phyloP scores from a whole-genome alignment of 2,113 vertebrate genomes.

The Oncorhynchus mykiss region DNA sequence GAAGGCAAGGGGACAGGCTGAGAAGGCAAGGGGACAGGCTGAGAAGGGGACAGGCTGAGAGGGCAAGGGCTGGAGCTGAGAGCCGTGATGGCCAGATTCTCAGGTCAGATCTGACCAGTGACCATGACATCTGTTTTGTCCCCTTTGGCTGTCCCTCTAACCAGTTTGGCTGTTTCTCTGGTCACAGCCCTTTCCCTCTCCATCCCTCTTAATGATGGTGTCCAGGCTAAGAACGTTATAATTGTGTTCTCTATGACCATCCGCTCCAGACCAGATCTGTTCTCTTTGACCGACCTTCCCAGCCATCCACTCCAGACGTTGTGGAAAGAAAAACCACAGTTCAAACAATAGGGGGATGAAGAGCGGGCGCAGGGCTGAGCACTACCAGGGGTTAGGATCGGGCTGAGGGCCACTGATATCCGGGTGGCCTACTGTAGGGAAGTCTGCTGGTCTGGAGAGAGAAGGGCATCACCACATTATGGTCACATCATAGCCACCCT shows the following conservation, averaged over 20 bases:
- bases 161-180: no score
- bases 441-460: constrained; percentile 34
- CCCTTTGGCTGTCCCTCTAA: no score
- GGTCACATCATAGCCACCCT: constrained; percentile 59
- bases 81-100: constrained; percentile 31
- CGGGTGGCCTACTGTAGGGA: constrained; percentile 39
- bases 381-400: background rate
- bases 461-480: constrained; percentile 39
- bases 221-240: no score
- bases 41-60: no score
- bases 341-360: constrained; percentile 58
- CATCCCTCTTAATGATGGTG: no score
- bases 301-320: constrained; percentile 14
- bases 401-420: constrained; percentile 57
- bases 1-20: no score
- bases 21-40: no score
- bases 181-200: no score
- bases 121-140: constrained; percentile 38
- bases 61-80: no score
- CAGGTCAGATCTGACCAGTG: constrained; percentile 31
- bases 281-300: background rate
- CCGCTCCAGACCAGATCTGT: no score
- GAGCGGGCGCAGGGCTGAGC: constrained; percentile 3
- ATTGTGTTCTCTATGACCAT: no score
- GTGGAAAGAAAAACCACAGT: constrained; percentile 50